Conservation (phyloP, 2,888 invertebrate species). For the Elegia similella region DNA sequence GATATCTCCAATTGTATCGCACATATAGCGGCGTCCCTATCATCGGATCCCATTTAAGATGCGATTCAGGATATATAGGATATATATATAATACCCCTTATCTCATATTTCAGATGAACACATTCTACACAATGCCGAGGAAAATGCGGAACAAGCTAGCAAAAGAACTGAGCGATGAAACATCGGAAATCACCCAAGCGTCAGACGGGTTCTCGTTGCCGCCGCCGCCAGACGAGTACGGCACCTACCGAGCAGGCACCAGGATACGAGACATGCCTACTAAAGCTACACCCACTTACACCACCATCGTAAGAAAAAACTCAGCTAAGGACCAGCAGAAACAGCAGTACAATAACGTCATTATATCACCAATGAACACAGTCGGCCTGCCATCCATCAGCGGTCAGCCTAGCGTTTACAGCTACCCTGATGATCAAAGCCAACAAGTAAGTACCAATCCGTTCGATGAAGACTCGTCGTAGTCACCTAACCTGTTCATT, state of each 20-base stretch:
- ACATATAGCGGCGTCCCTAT: too few species aligned
- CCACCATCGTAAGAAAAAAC: slow-evolving; percentile 57
- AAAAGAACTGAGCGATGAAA: slow-evolving; percentile 66
- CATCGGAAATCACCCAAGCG: slow-evolving; percentile 67
- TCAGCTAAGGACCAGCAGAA: slow-evolving; percentile 52
- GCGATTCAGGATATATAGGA: too few species aligned
- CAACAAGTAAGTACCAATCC: slow-evolving; percentile 69
- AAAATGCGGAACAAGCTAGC: slow-evolving; percentile 62
- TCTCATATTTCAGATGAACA: slow-evolving; percentile 60
- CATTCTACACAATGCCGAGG: slow-evolving; percentile 75
- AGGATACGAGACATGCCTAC: slow-evolving; percentile 63
- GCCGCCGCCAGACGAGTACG: slow-evolving; percentile 73
- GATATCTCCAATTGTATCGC: too few species aligned
- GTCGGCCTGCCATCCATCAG: slow-evolving; percentile 66
- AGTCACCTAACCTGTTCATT: slow-evolving; percentile 30
- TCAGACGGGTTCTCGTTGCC: slow-evolving; percentile 73
- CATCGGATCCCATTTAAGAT: too few species aligned
- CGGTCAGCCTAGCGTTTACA: slow-evolving; percentile 58
- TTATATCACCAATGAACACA: slow-evolving; percentile 63
- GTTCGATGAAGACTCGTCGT: slow-evolving; percentile 63
- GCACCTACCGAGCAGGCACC: slow-evolving; percentile 62
- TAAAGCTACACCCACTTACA: slow-evolving; percentile 60
- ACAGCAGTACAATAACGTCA: slow-evolving; percentile 48
- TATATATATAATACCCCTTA: too few species aligned
- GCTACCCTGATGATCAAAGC: slow-evolving; percentile 62